phyloP scores from a whole-genome alignment of 1,140 invertebrate genomes.

The Platorchestia sp. region DNA sequence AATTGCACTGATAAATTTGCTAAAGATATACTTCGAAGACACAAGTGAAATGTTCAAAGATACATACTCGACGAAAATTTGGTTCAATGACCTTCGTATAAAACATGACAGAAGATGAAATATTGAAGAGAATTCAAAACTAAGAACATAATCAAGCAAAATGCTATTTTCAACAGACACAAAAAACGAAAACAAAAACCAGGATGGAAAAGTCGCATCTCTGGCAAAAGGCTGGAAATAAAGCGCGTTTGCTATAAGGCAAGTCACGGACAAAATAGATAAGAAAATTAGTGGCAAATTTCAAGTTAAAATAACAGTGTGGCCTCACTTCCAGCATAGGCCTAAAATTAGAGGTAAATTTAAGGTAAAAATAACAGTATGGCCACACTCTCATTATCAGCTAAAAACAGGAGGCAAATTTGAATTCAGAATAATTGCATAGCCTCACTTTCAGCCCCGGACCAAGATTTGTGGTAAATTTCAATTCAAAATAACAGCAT shows the following conservation, averaged over 20 bases:
- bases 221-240: neutral
- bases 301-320: neutral
- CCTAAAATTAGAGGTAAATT: neutral
- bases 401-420: neutral
- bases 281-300: neutral
- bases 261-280: neutral
- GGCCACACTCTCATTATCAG: neutral
- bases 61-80: neutral
- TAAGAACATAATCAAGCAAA: neutral
- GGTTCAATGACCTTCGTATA: neutral
- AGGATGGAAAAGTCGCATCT: neutral
- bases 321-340: neutral
- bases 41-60: neutral
- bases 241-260: neutral
- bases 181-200: neutral
- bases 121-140: neutral
- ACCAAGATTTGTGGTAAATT: neutral
- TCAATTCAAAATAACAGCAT: neutral
- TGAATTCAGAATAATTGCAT: neutral
- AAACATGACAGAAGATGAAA: neutral
- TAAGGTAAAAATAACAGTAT: neutral
- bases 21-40: neutral
- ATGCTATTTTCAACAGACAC: neutral
- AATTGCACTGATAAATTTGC: neutral
- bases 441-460: neutral